Evolutionary conservation across 1,140 invertebrate species (phyloP).

Genomic region (Metaphire vulgaris): DNA sequence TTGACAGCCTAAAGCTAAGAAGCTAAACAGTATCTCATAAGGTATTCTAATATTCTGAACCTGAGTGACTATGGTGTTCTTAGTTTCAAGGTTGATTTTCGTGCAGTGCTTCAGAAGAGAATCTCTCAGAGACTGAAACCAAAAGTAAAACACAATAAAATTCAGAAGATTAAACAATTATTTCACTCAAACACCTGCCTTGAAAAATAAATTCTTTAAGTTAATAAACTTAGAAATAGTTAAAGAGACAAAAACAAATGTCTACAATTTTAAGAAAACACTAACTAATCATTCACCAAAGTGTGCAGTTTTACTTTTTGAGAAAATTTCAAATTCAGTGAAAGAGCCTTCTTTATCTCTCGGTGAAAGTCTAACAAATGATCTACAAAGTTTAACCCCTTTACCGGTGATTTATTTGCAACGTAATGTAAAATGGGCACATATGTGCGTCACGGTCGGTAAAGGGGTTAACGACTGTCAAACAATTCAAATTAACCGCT

Average conservation of each 20-base stretch:
- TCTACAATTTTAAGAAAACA: not conserved
- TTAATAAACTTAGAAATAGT: not conserved
- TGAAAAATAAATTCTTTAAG: no score
- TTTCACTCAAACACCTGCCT: no score
- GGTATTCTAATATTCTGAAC: constrained; percentile 45
- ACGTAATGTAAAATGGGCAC: no score
- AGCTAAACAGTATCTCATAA: not conserved
- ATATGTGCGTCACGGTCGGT: no score
- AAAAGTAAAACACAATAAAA: not conserved
- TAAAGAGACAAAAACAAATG: not conserved
- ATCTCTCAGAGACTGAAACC: constrained; percentile 67
- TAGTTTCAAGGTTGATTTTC: constrained; percentile 73
- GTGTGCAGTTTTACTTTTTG: not conserved
- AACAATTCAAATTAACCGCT: no score
- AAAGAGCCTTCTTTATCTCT: no score
- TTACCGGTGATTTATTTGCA: no score
- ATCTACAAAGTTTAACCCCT: no score
- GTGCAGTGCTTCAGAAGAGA: constrained; percentile 84
- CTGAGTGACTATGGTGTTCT: constrained; percentile 79
- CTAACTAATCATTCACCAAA: not conserved
- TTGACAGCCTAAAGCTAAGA: no score
- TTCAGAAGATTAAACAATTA: no score
- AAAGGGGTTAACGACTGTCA: no score
- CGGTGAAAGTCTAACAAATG: no score
- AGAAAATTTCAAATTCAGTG: not conserved